Base-by-base conservation (phyloP, 2,113 vertebrate genomes). In the Nanorana parkeri region DNA sequence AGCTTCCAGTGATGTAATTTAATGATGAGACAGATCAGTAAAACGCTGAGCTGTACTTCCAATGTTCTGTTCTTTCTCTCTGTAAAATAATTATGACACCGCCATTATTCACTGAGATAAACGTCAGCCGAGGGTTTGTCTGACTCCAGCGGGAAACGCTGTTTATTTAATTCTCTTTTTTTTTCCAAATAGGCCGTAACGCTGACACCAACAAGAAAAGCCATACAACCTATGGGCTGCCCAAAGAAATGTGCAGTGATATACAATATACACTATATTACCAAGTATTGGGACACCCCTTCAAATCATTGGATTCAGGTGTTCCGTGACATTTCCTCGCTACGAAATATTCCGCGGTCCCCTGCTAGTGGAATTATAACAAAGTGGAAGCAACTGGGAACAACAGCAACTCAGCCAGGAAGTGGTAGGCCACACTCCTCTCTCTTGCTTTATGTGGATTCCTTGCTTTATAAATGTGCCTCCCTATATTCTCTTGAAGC, bases 31-130 rank as follows among this genome's bases (percentile, higher is more conserved):
- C n/a, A 4, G 58, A 21, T 60, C 20, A 47, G 41, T 47, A 47
- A 47, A 47, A 15, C 13, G 41, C 41, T 47, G 41, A 60, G 20
- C 58, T 60, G 58, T 60, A 60, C 8, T 60, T 60, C n/a, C 58
- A 60, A 20, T 60, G 58, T 21, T 60, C 58, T 60, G 58, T 60
- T 60, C 58, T 60, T n/a, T 60, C 58, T 60, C n/a, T 60, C 58
- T 21, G 58, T 21, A 60, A 21, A 60, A n/a, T 60, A 60, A 21
- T 21, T n/a, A 60, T 60, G 58, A 60, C 58, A 60, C n/a, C 10
- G 5, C 20, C 58, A 60, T 60, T 60, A 20, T 21, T 60, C 58
- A 20, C 58, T 11, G n/a, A 60, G 58, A 60, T 60, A 60, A 60
- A n/a, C 58, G 8, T 60, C n/a, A 60, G 58, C 8, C 20, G 4